phyloP scores from a whole-genome alignment of 64 coral and sea anemone genomes.

The Trachythela sp. region DNA sequence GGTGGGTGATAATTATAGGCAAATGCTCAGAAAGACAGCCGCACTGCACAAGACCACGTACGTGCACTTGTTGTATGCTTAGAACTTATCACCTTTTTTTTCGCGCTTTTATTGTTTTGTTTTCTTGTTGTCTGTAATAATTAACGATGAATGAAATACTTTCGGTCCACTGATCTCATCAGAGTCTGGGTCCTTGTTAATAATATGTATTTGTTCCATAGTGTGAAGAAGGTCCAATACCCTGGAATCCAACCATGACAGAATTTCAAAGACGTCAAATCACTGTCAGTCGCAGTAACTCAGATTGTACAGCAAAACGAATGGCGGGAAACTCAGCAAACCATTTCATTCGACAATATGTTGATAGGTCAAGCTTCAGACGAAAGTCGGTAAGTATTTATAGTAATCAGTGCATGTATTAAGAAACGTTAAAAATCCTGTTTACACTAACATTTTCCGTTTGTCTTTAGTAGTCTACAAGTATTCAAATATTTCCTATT shows the following conservation, averaged over 20 bases:
- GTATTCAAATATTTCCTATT: neutral
- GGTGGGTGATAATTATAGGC: too few relatives aligned
- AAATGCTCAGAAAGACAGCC: too few relatives aligned
- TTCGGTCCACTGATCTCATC: too few relatives aligned
- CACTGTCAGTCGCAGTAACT: conserved; percentile 24
- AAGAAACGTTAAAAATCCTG: neutral
- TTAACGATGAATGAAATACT: too few relatives aligned
- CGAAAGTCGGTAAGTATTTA: neutral
- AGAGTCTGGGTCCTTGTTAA: too few relatives aligned
- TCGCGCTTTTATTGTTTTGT: too few relatives aligned
- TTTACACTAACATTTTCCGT: neutral
- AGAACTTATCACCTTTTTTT: too few relatives aligned
- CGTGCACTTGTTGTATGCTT: too few relatives aligned
- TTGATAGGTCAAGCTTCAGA: neutral
- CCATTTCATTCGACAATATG: conserved; percentile 1
- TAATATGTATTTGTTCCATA: neutral
- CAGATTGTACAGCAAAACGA: conserved; percentile 11
- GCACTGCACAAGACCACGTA: too few relatives aligned
- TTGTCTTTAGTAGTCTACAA: neutral
- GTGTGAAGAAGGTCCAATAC: conserved; percentile 15
- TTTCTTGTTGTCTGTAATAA: too few relatives aligned
- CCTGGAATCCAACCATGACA: conserved; percentile 5
- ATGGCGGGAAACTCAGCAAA: neutral
- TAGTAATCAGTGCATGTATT: neutral
- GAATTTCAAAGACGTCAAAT: conserved; percentile 22